Percentiles rank a stretch among this genome's conserved stretches.
phyloP scores from a whole-genome alignment of 2,113 vertebrate genomes.

The Seriola aureovittata region DNA sequence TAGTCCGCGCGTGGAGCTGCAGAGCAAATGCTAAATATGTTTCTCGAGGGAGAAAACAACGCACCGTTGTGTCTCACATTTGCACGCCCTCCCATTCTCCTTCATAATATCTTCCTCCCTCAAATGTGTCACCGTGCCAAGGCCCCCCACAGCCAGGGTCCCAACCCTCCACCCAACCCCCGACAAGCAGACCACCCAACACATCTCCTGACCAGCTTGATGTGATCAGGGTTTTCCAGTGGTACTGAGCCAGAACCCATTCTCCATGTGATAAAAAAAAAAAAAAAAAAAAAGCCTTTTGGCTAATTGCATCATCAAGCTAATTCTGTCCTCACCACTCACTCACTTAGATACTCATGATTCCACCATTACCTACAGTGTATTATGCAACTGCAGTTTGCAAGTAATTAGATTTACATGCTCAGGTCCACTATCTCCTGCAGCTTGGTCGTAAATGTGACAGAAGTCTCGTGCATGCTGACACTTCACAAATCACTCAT shows the following conservation, averaged over 20 bases:
- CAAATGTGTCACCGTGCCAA: slow-evolving; percentile 66
- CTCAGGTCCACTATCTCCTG: not conserved
- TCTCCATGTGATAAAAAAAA: not conserved
- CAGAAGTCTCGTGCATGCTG: not conserved
- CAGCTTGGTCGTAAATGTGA: not conserved
- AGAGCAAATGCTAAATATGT: slow-evolving; percentile 8
- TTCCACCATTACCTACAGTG: not conserved
- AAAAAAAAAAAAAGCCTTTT: not conserved
- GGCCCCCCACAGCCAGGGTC: slow-evolving; percentile 66
- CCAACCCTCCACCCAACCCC: slow-evolving; percentile 71
- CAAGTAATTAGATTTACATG: not conserved
- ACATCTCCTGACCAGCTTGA: slow-evolving; percentile 40
- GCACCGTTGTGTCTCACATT: slow-evolving; percentile 24
- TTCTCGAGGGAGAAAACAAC: slow-evolving; percentile 4
- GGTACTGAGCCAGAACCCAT: not conserved
- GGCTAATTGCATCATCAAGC: not conserved
- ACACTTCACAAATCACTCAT: not conserved
- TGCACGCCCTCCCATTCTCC: slow-evolving; percentile 32
- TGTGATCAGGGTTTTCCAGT: slow-evolving; percentile 26
- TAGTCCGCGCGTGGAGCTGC: not conserved
- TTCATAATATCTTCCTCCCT: slow-evolving; percentile 60
- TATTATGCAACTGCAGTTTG: not conserved
- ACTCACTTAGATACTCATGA: not conserved
- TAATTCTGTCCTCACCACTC: not conserved
- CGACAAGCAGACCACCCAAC: slow-evolving; percentile 77